phyloP scores from a whole-genome alignment of 1,140 invertebrate species.

The Parapsyche elsis region DNA sequence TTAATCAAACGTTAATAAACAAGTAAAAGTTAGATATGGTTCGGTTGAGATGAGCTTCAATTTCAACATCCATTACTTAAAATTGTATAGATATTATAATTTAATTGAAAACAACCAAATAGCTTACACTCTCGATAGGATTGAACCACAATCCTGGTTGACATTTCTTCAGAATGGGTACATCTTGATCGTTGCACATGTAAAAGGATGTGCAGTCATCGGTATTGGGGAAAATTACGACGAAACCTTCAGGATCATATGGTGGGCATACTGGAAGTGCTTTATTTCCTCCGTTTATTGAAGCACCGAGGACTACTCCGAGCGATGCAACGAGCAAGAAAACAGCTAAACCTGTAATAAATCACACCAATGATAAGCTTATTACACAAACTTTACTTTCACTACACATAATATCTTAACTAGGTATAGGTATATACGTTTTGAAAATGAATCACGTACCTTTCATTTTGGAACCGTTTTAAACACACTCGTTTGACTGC shows the following conservation, averaged over 20 bases:
- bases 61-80: too few relatives aligned
- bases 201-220: conserved; percentile 40
- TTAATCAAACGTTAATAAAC: neutral
- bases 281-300: neutral
- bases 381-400: too few relatives aligned
- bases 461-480: neutral
- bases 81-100: neutral
- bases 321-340: conserved; percentile 6
- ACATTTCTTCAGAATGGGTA: conserved; percentile 16
- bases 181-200: conserved; percentile 28
- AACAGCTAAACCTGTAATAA: neutral
- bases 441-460: neutral
- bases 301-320: neutral
- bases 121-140: neutral
- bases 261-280: neutral
- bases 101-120: neutral
- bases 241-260: conserved; percentile 2
- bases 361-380: neutral
- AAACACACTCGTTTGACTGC: too few relatives aligned
- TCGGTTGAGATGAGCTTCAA: neutral
- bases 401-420: too few relatives aligned
- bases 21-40: neutral
- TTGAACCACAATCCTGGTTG: conserved; percentile 33
- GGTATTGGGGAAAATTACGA: conserved; percentile 32
- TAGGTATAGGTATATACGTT: neutral